Evolutionary conservation across 1,140 invertebrate genomes (phyloP).

Genomic region (Palaemon carinicauda): DNA sequence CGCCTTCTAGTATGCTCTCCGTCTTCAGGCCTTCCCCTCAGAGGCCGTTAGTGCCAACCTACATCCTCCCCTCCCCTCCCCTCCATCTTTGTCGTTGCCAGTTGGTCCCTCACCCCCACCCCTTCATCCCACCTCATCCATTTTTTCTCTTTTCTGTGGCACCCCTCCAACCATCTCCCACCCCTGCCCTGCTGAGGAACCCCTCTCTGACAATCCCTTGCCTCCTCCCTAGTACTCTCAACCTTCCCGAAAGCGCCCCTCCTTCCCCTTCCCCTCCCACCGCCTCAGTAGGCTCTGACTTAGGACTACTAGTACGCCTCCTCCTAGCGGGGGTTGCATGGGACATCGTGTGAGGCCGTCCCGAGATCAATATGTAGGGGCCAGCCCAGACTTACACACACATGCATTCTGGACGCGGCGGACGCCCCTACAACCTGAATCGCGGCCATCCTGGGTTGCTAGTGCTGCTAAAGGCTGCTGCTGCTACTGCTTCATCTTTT

Average conservation of each 20-base stretch:
- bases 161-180: too few relatives aligned
- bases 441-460: neutral
- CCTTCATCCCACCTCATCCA: neutral
- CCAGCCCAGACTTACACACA: too few relatives aligned
- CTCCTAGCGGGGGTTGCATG: too few relatives aligned
- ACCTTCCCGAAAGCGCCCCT: too few relatives aligned
- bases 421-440: neutral
- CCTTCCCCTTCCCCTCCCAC: too few relatives aligned
- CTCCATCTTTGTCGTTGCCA: neutral
- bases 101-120: neutral
- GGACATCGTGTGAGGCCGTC: too few relatives aligned
- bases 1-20: neutral
- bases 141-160: too few relatives aligned
- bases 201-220: too few relatives aligned
- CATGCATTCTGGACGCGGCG: neutral
- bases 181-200: neutral
- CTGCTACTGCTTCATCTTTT: neutral
- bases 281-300: too few relatives aligned
- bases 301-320: too few relatives aligned
- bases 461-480: neutral
- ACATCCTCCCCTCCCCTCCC: neutral
- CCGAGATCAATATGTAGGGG: too few relatives aligned
- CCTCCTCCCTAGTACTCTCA: too few relatives aligned
- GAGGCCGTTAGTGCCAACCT: neutral
- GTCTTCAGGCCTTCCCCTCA: neutral